phyloP scores from a whole-genome alignment of 2,888 invertebrate species.

The Mythimna lalbum region DNA sequence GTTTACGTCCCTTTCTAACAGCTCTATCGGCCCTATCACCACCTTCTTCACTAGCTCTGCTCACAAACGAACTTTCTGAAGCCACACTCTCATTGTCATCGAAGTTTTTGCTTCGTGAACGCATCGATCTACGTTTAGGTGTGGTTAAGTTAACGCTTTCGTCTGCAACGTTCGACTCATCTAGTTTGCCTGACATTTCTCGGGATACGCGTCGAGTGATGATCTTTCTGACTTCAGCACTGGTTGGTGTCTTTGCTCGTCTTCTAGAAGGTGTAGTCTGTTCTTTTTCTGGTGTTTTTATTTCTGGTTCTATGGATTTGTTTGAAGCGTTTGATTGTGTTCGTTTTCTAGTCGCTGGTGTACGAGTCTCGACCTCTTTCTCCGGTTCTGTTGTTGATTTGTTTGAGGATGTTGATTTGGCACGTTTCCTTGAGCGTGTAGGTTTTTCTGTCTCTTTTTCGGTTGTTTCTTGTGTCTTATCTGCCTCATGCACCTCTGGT shows the following conservation, averaged over 20 bases:
- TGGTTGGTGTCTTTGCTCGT: constrained; percentile 78
- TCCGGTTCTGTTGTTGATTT: constrained; percentile 59
- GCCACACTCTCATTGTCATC: constrained; percentile 83
- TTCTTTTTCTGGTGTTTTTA: constrained; percentile 70
- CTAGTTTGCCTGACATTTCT: constrained; percentile 77
- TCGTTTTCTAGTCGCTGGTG: constrained; percentile 79
- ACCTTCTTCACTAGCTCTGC: constrained; percentile 73
- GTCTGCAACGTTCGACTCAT: constrained; percentile 74
- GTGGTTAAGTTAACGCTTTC: constrained; percentile 72
- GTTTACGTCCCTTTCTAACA: constrained; percentile 78
- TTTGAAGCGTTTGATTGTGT: constrained; percentile 77
- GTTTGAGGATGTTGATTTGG: constrained; percentile 71
- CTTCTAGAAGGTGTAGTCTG: constrained; percentile 67
- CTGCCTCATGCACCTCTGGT: constrained; percentile 33
- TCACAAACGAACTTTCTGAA: constrained; percentile 79
- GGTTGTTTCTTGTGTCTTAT: constrained; percentile 32
- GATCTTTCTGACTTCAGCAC: constrained; percentile 79
- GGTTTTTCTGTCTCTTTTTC: constrained; percentile 45
- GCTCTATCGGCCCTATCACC: constrained; percentile 71
- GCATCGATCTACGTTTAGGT: constrained; percentile 74
- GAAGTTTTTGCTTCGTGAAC: constrained; percentile 73
- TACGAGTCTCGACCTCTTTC: constrained; percentile 66
- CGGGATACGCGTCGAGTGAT: constrained; percentile 83
- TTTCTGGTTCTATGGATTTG: constrained; percentile 72
- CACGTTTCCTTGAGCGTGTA: constrained; percentile 64